These are phyloP conservation scores for Indicator indicator DNA, from an alignment of 2,113 vertebrate species.

Conservation along the genomic window DNA sequence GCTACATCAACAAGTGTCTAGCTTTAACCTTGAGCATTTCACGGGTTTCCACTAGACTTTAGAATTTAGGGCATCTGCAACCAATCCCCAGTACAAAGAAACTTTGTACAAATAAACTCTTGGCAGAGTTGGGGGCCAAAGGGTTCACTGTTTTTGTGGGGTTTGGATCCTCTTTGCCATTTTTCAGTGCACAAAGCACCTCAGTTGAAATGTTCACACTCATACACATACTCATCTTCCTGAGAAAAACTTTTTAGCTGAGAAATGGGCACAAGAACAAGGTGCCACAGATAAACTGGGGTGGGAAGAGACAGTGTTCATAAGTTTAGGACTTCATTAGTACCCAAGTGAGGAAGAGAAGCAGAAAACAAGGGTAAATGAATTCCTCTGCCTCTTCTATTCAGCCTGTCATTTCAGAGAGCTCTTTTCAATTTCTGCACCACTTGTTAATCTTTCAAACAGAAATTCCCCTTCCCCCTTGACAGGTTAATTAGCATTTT, in stretches of 20 bases:
- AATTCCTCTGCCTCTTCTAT: not conserved
- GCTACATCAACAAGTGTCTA: not conserved
- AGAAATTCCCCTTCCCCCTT: not conserved
- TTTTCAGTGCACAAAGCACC: not conserved
- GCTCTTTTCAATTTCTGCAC: not conserved
- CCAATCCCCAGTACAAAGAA: not conserved
- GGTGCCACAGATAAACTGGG: not conserved
- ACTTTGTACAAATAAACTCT: not conserved
- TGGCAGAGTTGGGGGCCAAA: not conserved
- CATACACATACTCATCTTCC: not conserved
- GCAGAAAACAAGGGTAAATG: not conserved
- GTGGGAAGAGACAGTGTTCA: not conserved
- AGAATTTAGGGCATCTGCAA: not conserved
- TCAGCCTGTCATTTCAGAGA: not conserved
- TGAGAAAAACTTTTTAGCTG: not conserved
- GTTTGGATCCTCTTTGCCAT: not conserved
- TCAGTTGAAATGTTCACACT: not conserved
- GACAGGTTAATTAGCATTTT: not conserved
- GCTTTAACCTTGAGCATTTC: not conserved
- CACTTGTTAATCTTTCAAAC: not conserved
- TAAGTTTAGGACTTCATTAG: constrained; percentile 36
- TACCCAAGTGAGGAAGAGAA: not conserved
- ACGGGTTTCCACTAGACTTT: not conserved
- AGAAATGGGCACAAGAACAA: not conserved
- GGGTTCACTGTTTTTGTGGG: accelerated